These are phyloP conservation scores for Anabas testudineus DNA, from an alignment of 2,797 vertebrate species.

Conservation along the genomic window DNA sequence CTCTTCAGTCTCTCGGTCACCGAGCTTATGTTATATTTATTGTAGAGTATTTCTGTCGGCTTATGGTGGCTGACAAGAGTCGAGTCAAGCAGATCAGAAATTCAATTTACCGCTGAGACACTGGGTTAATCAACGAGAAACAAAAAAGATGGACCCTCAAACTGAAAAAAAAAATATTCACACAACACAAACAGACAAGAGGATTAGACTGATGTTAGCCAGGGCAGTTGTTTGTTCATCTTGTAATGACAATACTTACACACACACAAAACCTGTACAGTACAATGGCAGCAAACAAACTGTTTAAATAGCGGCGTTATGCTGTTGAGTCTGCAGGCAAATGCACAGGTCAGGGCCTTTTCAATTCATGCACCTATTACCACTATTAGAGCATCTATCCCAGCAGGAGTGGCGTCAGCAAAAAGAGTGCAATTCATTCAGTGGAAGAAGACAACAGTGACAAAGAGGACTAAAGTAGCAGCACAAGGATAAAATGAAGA, in stretches of 20 bases:
- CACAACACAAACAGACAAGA: slow-evolving; percentile 18
- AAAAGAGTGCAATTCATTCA: slow-evolving; percentile 14
- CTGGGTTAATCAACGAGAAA: slow-evolving; percentile 53
- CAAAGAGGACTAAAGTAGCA: slow-evolving; percentile 18
- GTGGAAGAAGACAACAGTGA: slow-evolving; percentile 9
- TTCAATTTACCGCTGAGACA: slow-evolving; percentile 64
- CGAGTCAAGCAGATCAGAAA: slow-evolving; percentile 66
- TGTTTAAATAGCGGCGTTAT: slow-evolving; percentile 2
- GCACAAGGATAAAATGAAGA: slow-evolving; percentile 35
- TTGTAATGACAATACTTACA: slow-evolving; percentile 43
- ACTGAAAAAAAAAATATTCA: background rate
- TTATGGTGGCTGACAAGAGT: slow-evolving; percentile 63
- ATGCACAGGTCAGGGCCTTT: background rate
- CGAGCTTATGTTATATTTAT: slow-evolving; percentile 65
- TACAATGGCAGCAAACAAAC: slow-evolving; percentile 32
- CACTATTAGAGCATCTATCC: slow-evolving; percentile 20
- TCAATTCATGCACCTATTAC: background rate
- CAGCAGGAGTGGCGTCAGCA: slow-evolving; percentile 4
- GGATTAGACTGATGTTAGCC: slow-evolving; percentile 61
- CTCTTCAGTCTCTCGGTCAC: slow-evolving; percentile 46
- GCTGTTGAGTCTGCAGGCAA: background rate
- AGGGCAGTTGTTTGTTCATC: slow-evolving; percentile 55
- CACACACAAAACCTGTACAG: slow-evolving; percentile 20
- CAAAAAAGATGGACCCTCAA: background rate
- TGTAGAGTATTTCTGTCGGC: slow-evolving; percentile 54